A percentile compares a stretch with the other conserved stretches of the same genome.
Conservation (phyloP, 2,888 invertebrate genomes). For the Pammene fasciana region DNA sequence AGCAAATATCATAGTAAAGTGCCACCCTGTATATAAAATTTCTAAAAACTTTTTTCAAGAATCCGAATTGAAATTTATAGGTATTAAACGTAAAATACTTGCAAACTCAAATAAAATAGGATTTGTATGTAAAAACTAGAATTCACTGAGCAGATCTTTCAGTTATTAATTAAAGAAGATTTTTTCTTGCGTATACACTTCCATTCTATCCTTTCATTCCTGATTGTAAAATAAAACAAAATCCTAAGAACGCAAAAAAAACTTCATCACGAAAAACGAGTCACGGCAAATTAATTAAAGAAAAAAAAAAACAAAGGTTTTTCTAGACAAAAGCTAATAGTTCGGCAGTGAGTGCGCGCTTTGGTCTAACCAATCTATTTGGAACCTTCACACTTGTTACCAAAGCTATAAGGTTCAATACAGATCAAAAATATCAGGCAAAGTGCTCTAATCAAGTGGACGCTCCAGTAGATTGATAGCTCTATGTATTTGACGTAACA, state of each 20-base stretch:
- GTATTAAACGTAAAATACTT: too few relatives aligned
- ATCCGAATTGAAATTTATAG: too few relatives aligned
- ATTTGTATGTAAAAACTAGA: too few relatives aligned
- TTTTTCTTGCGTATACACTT: neutral
- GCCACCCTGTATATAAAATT: too few relatives aligned
- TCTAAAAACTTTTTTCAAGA: too few relatives aligned
- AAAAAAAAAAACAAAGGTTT: constrained; percentile 29
- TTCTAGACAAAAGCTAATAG: constrained; percentile 40
- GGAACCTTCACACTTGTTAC: neutral
- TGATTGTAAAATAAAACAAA: neutral
- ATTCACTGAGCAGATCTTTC: too few relatives aligned
- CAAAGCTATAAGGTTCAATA: neutral
- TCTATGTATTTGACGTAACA: constrained; percentile 45
- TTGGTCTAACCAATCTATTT: neutral
- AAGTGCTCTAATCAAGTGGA: constrained; percentile 50
- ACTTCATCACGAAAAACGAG: constrained; percentile 18
- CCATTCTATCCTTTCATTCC: too few relatives aligned
- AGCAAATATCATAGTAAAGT: too few relatives aligned
- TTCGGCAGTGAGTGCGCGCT: constrained; percentile 42
- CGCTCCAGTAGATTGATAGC: constrained; percentile 52
- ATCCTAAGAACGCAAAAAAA: neutral
- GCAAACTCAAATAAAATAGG: too few relatives aligned
- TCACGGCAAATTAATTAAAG: constrained; percentile 37
- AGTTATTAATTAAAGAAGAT: too few relatives aligned
- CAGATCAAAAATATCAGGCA: neutral